phyloP scores from a whole-genome alignment of 2,113 vertebrate genomes.

The Semnornis frantzii region DNA sequence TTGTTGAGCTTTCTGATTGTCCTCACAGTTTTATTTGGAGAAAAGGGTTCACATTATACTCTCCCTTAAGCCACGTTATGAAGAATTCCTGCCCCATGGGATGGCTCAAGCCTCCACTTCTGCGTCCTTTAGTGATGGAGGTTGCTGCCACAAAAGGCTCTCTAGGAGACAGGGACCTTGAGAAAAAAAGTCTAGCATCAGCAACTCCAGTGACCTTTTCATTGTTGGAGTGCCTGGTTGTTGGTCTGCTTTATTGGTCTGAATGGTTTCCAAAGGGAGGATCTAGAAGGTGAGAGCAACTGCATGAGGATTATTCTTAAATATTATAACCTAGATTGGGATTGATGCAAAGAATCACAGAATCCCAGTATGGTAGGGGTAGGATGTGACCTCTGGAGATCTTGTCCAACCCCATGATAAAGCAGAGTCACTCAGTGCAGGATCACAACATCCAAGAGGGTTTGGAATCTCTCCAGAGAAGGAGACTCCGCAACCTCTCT shows the following conservation, averaged over 20 bases:
- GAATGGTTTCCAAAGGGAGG: neutral
- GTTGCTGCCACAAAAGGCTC: constrained; percentile 40
- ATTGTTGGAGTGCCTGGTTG: neutral
- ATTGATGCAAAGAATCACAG: neutral
- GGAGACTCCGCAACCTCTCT: no score
- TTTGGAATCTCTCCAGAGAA: no score
- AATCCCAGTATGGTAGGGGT: no score
- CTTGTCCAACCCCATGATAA: no score
- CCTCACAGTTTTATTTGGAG: constrained; percentile 20
- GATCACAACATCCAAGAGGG: no score
- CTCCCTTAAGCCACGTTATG: neutral
- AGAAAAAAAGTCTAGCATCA: constrained; percentile 28
- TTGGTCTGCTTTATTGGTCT: neutral
- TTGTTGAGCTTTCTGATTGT: constrained; percentile 2
- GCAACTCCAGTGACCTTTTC: constrained; percentile 12
- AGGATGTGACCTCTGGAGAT: no score
- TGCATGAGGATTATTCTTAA: neutral
- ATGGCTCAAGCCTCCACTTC: constrained; percentile 4
- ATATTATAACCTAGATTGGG: neutral
- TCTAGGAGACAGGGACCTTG: constrained; percentile 38
- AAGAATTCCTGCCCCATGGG: constrained; percentile 34
- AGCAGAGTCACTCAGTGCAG: no score
- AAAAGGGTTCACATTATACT: neutral
- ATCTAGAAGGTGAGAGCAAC: neutral
- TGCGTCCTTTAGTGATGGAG: constrained; percentile 35